Base-by-base conservation (phyloP, 2,888 invertebrate species). In the Coelogynopora nodosa region DNA sequence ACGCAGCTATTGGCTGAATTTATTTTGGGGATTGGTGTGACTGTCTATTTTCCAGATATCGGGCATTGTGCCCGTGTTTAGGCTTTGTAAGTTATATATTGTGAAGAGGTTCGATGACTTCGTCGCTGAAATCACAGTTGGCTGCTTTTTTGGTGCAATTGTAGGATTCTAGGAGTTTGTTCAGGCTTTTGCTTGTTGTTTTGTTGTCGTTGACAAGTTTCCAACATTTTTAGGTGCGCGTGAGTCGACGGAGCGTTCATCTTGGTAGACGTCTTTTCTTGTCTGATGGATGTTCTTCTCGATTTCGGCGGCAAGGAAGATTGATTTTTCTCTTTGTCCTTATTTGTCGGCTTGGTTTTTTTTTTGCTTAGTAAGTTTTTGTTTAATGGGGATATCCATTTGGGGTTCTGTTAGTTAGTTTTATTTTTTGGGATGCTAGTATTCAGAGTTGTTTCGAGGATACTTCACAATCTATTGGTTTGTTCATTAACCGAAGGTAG, bases 21-120 rank as follows among this genome's bases (percentile, higher is more conserved):
- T 49, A 18, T 74, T 74, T 74, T 74, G 5, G 74, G 27, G 27
- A 13, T 74, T 74, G 74, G 23, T 74, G 74, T 74, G 74, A 74
- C 74, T 74, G 74, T 74, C 74, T 74, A 74, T 74, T 74, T 74
- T 49, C 49, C 49, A 49, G 49, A 49, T 10, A 49, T 49, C 49
- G 5, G 49, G 49, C 49, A 49, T 49, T 49, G 18, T 49, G 49
- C 49, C 49, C 49, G 49, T 49, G 49, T 49, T 49, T 5, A 49
- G 49, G 49, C 49, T 49, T n/a, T 5, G 49, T 49, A 49, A 49
- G 5, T 5, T 49, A 49, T 49, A 49, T 49, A 5, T 49, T 49
- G 49, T 49, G 49, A 49, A 49, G 49, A 49, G 49, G 49, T 49
- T 49, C 49, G 49, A 49, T 49, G 49, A 49, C 49, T 49, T 49